Evolutionary conservation across 2,797 vertebrate species (phyloP).

Genomic region (Luscinia megarhynchos): DNA sequence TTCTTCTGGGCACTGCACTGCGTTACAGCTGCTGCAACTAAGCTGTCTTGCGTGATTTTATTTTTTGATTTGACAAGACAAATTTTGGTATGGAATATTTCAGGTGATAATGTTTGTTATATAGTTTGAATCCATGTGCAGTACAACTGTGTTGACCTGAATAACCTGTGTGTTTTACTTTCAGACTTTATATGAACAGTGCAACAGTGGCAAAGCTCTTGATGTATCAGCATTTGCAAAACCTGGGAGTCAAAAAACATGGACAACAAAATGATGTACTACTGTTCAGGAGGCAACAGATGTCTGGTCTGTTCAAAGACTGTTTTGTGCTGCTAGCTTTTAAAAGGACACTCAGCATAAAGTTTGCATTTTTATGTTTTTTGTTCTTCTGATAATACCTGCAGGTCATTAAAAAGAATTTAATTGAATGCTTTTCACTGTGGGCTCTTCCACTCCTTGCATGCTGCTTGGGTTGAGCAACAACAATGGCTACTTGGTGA

Average conservation of each 20-base stretch:
- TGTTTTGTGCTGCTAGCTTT: constrained; percentile 47
- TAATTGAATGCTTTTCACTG: neutral
- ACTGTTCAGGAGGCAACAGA: neutral
- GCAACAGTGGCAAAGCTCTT: constrained; percentile 86
- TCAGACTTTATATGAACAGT: constrained; percentile 94
- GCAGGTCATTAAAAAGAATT: constrained; percentile 1
- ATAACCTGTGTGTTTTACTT: constrained; percentile 36
- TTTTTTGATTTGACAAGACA: neutral
- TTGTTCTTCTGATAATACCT: neutral
- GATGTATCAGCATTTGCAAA: constrained; percentile 90
- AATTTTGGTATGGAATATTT: neutral
- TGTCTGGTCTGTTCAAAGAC: neutral
- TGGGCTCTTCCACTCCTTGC: neutral
- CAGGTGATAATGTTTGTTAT: neutral
- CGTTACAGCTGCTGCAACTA: neutral
- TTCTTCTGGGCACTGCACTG: neutral
- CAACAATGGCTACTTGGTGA: neutral
- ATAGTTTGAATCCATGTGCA: neutral
- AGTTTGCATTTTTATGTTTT: neutral
- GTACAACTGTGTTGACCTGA: neutral
- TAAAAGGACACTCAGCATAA: constrained; percentile 9
- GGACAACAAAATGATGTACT: constrained; percentile 72
- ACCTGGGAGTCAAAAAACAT: constrained; percentile 66
- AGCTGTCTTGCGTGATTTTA: neutral
- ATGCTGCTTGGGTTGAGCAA: neutral